Evolutionary conservation across 2,797 vertebrate species (phyloP), one percentile per base, ranked within the genome.

Genomic region (Eutrigla gurnardus): DNA sequence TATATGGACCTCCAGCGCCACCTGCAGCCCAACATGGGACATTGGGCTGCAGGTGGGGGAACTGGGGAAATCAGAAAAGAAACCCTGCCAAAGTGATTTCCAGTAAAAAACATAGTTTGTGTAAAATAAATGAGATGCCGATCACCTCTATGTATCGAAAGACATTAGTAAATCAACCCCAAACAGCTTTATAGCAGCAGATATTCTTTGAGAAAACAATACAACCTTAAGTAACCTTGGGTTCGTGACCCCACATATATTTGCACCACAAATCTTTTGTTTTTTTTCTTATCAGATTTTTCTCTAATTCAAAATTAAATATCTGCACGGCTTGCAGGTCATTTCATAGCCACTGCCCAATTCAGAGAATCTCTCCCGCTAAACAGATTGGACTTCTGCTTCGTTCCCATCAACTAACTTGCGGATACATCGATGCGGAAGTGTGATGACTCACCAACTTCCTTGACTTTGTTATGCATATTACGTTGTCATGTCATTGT

Each of bases 361-460:
- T 57, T 9, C 18, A 12, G 15, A 43, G 17, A 46, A 69, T 8
- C 18, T 70, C 8, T 37, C 37, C 57, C 42, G 37, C 25, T 17
- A 42, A 65, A 74, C 70, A 2, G 43, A 58, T 79, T 59, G 7
- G 7, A 25, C 59, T 5, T 11, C 37, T 65, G 39, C 25, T 25
- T 10, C 36, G 4, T 17, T 52, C 18, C 14, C 3, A 2, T 67
- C 32, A 62, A 47, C 14, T 37, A 33, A 18, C 6, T 25, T 9
- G 3, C 6, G 14, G 1, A 8, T 25, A 39, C 13, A 39, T 25
- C 2, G 13, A 18, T 13, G 11, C 43, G 15, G 13, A 4, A 14
- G 5, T 15, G 45, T 17, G 14, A 46, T 46, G 14, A 46, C 45
- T 46, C 17, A 15, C 45, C 45, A 46, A 1, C 5, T 15, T 42